Conservation (phyloP, 2,797 vertebrate genomes). For the Bufotes viridis region DNA sequence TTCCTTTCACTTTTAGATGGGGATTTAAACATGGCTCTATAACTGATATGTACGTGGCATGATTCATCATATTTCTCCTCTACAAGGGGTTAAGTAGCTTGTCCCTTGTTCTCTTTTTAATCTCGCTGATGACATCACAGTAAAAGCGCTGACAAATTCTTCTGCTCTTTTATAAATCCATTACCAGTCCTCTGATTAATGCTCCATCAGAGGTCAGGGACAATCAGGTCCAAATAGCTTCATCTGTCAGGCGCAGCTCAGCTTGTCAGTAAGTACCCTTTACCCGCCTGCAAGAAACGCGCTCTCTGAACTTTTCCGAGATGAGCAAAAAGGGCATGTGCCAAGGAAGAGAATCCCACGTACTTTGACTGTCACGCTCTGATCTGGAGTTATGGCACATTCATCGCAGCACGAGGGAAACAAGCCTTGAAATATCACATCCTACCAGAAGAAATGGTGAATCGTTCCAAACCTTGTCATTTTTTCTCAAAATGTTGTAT, state of each 20-base stretch:
- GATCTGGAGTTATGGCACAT: neutral
- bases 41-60: neutral
- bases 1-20: neutral
- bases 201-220: conserved; percentile 56
- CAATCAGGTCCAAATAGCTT: conserved; percentile 22
- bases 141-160: neutral
- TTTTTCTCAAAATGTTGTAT: neutral
- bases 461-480: neutral
- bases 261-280: conserved; percentile 49
- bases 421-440: neutral
- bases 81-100: neutral
- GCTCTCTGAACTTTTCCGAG: conserved; percentile 46
- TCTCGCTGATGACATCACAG: neutral
- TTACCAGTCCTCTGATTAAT: conserved; percentile 40
- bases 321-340: conserved; percentile 32
- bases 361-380: neutral
- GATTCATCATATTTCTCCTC: neutral
- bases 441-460: neutral
- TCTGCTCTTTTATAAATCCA: conserved; percentile 39
- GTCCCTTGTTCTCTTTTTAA: neutral
- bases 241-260: conserved; percentile 24
- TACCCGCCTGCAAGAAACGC: conserved; percentile 31
- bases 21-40: neutral
- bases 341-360: neutral
- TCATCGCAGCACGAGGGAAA: neutral